These are phyloP conservation scores for Clarias pachynema DNA, from an alignment of 2,797 vertebrate species.

Conservation along the genomic window DNA sequence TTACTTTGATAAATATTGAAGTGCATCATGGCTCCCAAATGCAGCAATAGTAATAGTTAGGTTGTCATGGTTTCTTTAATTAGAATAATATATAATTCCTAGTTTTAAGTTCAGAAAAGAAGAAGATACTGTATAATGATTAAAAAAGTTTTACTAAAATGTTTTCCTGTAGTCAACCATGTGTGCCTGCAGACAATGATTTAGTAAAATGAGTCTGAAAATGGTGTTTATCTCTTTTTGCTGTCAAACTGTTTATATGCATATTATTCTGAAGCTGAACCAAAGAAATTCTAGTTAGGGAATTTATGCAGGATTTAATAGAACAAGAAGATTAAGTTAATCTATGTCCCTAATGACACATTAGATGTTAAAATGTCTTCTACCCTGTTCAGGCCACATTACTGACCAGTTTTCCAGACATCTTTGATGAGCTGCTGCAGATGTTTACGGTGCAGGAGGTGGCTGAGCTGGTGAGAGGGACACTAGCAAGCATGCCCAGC, in stretches of 20 bases:
- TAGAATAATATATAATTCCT: too few species aligned
- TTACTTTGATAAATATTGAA: too few species aligned
- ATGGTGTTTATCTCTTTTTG: too few species aligned
- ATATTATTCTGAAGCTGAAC: background rate
- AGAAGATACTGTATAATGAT: too few species aligned
- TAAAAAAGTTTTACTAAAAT: too few species aligned
- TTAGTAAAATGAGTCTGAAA: too few species aligned
- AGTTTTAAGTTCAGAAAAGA: too few species aligned
- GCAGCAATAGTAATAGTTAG: too few species aligned
- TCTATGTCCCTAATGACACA: background rate
- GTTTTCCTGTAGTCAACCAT: too few species aligned
- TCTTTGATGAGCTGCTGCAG: conserved; percentile 97
- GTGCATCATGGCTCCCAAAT: too few species aligned
- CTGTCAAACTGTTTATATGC: background rate
- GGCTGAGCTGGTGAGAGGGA: conserved; percentile 94
- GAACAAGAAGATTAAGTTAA: background rate
- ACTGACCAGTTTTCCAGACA: conserved; percentile 95
- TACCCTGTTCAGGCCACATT: conserved; percentile 83
- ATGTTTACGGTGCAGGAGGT: conserved; percentile 99
- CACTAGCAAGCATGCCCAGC: conserved; percentile 96
- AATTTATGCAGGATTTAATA: background rate
- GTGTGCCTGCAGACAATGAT: too few species aligned
- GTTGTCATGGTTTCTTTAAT: too few species aligned
- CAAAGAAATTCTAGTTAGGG: background rate
- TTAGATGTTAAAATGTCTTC: background rate